Evolutionary conservation across 2,888 invertebrate genomes (phyloP), one percentile per base, ranked within the genome.

Genomic region (Linnaemya vulpina): DNA sequence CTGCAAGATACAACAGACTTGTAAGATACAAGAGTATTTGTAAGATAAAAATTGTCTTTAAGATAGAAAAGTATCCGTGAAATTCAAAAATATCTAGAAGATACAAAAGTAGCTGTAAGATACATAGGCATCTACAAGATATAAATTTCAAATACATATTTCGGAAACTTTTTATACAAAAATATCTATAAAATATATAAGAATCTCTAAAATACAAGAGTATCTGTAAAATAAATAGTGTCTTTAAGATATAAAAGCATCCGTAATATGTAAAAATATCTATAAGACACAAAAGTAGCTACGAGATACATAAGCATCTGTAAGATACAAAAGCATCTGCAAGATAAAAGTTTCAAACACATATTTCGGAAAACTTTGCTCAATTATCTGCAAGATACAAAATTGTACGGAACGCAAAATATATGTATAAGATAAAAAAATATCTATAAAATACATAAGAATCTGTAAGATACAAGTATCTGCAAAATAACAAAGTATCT

Each of bases 401-500:
- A 30, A 30, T 2, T 30, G 5, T 30, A 30, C n/a, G n/a, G n/a
- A n/a, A n/a, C n/a, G n/a, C n/a, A n/a, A n/a, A n/a, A n/a, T n/a
- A n/a, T n/a, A n/a, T n/a, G n/a, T n/a, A n/a, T n/a, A n/a, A n/a
- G 5, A 30, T 30, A 5, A 2, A 30, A 30, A 30, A 2, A 5
- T 30, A 30, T 30, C 30, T 30, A 30, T 30, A 30, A 30, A 5
- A 30, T 30, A n/a, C n/a, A 30, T 30, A 30, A 30, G 5, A 30
- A 30, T 38, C 38, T 10, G 9, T 38, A 38, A 38, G 38, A 67
- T 49, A 63, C 17, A 62, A 65, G 65, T 46, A 46, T 30, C 67
- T 30, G 1, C 11, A 17, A 30, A 49, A 65, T 49, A 17, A 25
- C 22, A 49, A 49, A 11, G 30, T 30, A 67, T 43, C 25, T 38